Evolutionary conservation across 1,140 invertebrate species (phyloP).

Genomic region (Halyomorpha halys): DNA sequence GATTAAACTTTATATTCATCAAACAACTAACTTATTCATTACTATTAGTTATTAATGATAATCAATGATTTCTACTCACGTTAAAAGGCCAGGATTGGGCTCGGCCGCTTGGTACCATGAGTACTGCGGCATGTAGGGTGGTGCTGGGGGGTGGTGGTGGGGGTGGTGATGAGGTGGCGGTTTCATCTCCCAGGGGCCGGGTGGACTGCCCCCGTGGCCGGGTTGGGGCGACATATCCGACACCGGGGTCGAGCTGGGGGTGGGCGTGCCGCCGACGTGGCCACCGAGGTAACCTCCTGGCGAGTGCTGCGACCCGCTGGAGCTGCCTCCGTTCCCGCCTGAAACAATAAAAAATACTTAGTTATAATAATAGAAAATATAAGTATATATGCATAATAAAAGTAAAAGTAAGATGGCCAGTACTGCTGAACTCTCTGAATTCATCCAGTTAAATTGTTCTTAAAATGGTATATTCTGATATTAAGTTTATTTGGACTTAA

Average conservation of each 20-base stretch:
- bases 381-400: neutral
- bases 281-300: conserved; percentile 33
- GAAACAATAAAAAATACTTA: conserved; percentile 9
- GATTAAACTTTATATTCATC: too few relatives aligned
- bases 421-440: too few relatives aligned
- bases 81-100: conserved; percentile 57
- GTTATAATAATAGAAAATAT: neutral
- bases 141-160: conserved; percentile 46
- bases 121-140: conserved; percentile 54
- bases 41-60: too few relatives aligned
- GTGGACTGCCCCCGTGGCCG: conserved; percentile 41
- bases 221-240: conserved; percentile 46
- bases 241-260: conserved; percentile 43
- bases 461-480: too few relatives aligned
- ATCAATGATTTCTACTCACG: conserved; percentile 42
- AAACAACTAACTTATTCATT: too few relatives aligned
- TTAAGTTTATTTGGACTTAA: too few relatives aligned
- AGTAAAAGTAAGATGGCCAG: too few relatives aligned
- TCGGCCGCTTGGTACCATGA: conserved; percentile 57
- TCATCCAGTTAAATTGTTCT: too few relatives aligned
- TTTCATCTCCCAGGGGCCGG: conserved; percentile 60
- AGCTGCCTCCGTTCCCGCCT: conserved; percentile 15
- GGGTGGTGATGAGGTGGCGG: conserved; percentile 47
- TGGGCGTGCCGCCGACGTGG: conserved; percentile 31
- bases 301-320: conserved; percentile 34